phyloP scores from a whole-genome alignment of 2,888 invertebrate species.

The Julus scanicus region DNA sequence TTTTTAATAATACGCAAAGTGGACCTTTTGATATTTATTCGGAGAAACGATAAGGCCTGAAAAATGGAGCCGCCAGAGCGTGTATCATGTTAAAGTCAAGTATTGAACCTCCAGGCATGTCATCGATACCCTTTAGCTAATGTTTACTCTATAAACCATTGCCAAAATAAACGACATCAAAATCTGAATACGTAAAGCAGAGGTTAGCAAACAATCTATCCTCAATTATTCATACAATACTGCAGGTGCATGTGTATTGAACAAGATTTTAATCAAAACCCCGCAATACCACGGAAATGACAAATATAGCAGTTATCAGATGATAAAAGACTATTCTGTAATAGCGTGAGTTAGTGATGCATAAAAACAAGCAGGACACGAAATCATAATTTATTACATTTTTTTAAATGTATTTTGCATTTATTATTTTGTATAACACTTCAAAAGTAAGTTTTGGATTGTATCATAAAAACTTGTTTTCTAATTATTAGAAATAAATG shows the following conservation, averaged over 20 bases:
- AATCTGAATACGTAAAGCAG: neutral
- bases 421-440: neutral
- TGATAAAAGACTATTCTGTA: neutral
- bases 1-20: neutral
- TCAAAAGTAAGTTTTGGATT: neutral
- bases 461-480: no score
- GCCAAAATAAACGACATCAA: neutral
- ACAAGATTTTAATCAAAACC: constrained; percentile 22
- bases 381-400: neutral
- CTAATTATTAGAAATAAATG: no score
- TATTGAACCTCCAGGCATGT: neutral
- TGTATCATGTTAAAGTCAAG: neutral
- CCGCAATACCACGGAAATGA: neutral
- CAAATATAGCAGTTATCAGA: neutral
- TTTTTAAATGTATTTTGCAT: neutral
- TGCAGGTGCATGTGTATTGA: neutral
- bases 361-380: no score
- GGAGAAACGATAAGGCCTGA: constrained; percentile 6
- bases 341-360: no score
- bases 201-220: neutral
- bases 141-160: constrained; percentile 24
- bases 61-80: neutral
- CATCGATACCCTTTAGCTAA: constrained; percentile 20
- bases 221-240: constrained; percentile 22
- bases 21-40: neutral